Base-by-base conservation (phyloP, 2,113 vertebrate genomes). In the Pelobates fuscus region DNA sequence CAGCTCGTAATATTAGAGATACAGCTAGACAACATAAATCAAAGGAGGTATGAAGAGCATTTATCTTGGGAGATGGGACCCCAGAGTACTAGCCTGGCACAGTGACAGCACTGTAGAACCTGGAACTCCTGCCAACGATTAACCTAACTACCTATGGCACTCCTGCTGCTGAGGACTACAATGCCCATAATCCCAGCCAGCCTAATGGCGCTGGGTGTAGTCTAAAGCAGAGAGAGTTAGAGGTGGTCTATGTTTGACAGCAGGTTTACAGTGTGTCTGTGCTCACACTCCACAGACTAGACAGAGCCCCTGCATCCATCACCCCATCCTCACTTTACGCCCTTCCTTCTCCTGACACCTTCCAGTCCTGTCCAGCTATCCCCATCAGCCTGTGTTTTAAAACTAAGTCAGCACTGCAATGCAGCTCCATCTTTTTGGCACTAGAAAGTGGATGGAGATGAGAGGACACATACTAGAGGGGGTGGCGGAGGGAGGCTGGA, bases 401-500 rank as follows among this genome's bases (percentile, higher is more conserved):
- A 23, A 58, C 32, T 17, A 66, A 67, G 21, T 21, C 41, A 44
- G 64, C 80, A 68, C 82, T 18, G 85, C 86, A 85, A 70, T 84
- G 83, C 85, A 82, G 84, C 81, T 71, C 60, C 63, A 73, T 78
- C 73, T 49, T 41, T 67, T 1, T 78, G 52, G 46, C 62, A 26
- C 61, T 0, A 7, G 46, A 70, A 37, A n/a, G 20, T 37, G 66
- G 23, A 69, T 61, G 44, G 74, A 27, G 41, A 49, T 77, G 27
- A 11, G 46, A 58, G 67, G 64, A 26, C 78, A 2, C 0, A 44
- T 43, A 57, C 23, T 41, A 55, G 3, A 60, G 43, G 67, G 32
- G 59, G 8, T n/a, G 72, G 46, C 32, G 14, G 0, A 10, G n/a
- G 67, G 58, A 67, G 77, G 41, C 65, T 3, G 37, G 4, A 44